Percentiles rank a stretch among this genome's conserved stretches.
Evolutionary conservation across 2,113 vertebrate species (phyloP).

Genomic region (Cervus canadensis): DNA sequence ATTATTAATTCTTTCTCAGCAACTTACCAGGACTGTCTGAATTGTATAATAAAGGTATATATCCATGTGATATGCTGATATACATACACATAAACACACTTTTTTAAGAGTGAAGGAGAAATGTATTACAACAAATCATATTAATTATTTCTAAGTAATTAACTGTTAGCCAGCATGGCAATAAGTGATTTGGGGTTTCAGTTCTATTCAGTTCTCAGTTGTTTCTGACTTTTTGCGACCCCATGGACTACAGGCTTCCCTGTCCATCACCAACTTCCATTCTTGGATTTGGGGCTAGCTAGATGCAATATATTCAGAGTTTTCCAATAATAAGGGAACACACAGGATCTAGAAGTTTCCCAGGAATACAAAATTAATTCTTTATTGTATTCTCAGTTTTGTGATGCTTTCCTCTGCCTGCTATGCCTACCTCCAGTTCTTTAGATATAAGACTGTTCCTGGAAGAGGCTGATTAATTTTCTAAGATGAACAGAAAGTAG

Average conservation of each 20-base stretch:
- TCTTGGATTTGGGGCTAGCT: not conserved
- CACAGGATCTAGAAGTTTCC: not conserved
- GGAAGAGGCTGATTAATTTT: not conserved
- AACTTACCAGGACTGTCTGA: not conserved
- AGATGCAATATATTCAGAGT: not conserved
- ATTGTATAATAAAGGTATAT: not conserved
- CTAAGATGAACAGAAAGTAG: not conserved
- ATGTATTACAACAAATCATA: not conserved
- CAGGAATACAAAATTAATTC: not conserved
- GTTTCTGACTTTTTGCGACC: fast-evolving
- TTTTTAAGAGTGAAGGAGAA: not conserved
- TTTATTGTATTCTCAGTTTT: not conserved
- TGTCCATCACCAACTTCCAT: not conserved
- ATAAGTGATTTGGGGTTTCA: not conserved
- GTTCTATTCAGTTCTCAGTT: not conserved
- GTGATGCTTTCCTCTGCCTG: not conserved
- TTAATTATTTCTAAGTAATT: not conserved
- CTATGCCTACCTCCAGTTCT: not conserved
- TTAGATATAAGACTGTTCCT: not conserved
- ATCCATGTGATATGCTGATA: not conserved
- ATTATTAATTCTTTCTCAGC: not conserved
- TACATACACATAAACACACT: not conserved
- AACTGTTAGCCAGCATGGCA: not conserved
- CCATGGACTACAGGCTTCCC: not conserved
- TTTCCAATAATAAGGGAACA: not conserved